Base-by-base conservation (phyloP, 2,797 vertebrate species). In the Argya squamiceps region DNA sequence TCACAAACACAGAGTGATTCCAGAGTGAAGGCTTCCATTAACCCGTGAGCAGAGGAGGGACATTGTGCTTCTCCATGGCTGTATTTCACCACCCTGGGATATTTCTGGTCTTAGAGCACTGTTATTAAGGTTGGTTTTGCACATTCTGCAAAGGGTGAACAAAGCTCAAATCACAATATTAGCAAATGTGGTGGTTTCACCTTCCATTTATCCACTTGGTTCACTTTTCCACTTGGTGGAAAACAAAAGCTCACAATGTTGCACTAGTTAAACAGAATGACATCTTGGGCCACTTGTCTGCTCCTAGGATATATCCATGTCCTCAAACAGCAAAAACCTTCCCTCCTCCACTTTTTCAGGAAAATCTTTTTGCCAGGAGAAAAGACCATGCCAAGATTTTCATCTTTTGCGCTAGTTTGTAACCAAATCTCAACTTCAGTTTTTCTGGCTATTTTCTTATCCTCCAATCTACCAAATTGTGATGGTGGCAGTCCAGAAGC, bases 91-190 rank as follows among this genome's bases (percentile, higher is more conserved):
- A 91, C 49, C 36, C 55, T 32, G 50, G 53, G 50, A 55, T 83
- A 90, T 52, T 83, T 83, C 78, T 65, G 55, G 34, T 64, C 70
- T 77, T 74, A 64, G 6, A 87, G 37, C 8, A 10, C 8, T 44
- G 58, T 12, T 75, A 80, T 36, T 68, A 75, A 68, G 30, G n/a
- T 60, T 92, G 79, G 21, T 36, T 89, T 88, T 89, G 46, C 46
- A 83, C 34, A 26, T 44, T 88, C 39, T 84, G 76, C 46, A 75
- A 78, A 85, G 52, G 32, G 10, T 71, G 87, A 92, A 60, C 55
- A 84, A 94, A 89, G 68, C 68, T 85, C 89, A 77, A 89, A 58
- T 39, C 75, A 81, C 34, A 19, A 8, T 75, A 58, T 39, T 86
- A 84, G 32, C 17, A 52, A 34, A 58, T 1, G 14, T 41, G 29